Conservation (phyloP, 2,113 vertebrate genomes). For the Alethe diademata region DNA sequence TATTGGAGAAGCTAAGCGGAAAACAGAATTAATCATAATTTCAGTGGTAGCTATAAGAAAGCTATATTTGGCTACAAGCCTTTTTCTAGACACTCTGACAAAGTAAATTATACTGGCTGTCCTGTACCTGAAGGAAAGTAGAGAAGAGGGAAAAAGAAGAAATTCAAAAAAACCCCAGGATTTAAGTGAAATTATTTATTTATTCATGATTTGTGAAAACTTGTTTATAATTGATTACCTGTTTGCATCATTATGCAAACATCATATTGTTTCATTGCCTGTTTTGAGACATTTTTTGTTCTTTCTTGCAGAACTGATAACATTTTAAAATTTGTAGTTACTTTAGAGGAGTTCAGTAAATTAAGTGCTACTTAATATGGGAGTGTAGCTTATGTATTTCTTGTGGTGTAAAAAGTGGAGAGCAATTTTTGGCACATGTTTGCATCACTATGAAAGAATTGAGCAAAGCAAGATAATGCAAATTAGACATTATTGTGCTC, state of each 20-base stretch:
- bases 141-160: background rate
- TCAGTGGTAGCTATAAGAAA: background rate
- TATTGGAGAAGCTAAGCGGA: background rate
- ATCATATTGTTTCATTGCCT: background rate
- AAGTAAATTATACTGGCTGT: background rate
- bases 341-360: background rate
- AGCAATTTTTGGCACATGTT: conserved; percentile 49
- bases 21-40: background rate
- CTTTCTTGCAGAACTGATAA: background rate
- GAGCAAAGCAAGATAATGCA: conserved; percentile 55
- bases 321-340: background rate
- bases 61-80: background rate
- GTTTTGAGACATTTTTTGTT: background rate
- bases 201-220: background rate
- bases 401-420: conserved; percentile 33
- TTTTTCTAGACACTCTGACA: background rate
- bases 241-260: background rate
- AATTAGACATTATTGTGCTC: conserved; percentile 59
- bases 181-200: background rate
- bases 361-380: background rate
- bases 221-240: background rate
- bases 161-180: background rate
- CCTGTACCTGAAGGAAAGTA: background rate
- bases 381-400: background rate
- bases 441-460: conserved; percentile 24